Conservation (phyloP, 1,140 invertebrate genomes). For the Holotrichia oblita region DNA sequence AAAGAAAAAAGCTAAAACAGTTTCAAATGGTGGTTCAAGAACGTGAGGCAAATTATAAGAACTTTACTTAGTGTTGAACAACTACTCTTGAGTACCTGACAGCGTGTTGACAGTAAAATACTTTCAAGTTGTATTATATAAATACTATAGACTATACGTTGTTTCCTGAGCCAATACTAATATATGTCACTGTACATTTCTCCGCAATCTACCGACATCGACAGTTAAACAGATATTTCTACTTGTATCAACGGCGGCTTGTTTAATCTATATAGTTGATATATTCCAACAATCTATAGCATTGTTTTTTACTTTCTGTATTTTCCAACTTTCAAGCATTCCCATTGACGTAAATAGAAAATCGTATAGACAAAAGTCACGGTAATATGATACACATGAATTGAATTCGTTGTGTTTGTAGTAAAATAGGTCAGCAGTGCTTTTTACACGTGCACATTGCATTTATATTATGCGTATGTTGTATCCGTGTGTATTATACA, state of each 20-base stretch:
- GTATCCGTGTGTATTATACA: no score
- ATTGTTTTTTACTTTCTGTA: slow-evolving; percentile 24
- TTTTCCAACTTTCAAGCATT: slow-evolving; percentile 19
- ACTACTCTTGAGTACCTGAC: no score
- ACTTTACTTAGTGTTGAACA: no score
- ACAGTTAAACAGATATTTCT: not conserved
- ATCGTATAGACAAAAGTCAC: slow-evolving; percentile 16
- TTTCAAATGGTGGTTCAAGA: no score
- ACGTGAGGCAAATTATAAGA: no score
- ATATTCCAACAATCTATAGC: not conserved
- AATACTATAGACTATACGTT: no score
- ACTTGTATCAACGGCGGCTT: not conserved
- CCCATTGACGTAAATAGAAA: slow-evolving; percentile 18
- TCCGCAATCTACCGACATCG: no score
- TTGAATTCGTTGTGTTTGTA: slow-evolving; percentile 9
- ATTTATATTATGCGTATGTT: slow-evolving; percentile 7
- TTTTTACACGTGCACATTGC: slow-evolving; percentile 11
- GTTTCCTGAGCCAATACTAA: no score
- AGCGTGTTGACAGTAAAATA: no score
- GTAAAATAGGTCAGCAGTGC: slow-evolving; percentile 2
- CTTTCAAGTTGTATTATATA: no score
- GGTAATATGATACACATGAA: slow-evolving; percentile 31
- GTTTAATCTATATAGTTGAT: not conserved
- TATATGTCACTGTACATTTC: no score
- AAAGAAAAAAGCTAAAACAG: no score